A percentile compares a stretch with the other conserved stretches of the same genome.
Conservation (phyloP, 1,140 invertebrate species). For the Daktulosphaira vitifoliae region DNA sequence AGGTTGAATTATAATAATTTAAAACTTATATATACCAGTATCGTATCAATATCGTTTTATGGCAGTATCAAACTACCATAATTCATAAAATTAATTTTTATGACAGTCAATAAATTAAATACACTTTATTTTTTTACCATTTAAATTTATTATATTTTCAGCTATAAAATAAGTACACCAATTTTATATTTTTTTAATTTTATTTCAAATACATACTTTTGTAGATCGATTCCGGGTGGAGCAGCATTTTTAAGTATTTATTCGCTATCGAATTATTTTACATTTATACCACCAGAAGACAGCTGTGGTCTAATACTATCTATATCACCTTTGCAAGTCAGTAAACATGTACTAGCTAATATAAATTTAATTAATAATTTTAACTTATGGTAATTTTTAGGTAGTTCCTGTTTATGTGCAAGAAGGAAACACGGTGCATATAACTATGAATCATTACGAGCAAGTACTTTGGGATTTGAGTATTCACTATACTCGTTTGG, state of each 20-base stretch:
- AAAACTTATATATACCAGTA: neutral
- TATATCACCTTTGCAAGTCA: slow-evolving; percentile 39
- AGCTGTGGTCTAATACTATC: slow-evolving; percentile 44
- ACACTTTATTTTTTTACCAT: no score
- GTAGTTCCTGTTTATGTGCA: slow-evolving; percentile 38
- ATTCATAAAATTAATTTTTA: no score
- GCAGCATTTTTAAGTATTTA: slow-evolving; percentile 44
- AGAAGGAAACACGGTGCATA: slow-evolving; percentile 36
- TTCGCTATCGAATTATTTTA: slow-evolving; percentile 47
- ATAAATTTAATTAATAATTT: no score
- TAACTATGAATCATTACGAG: slow-evolving; percentile 39
- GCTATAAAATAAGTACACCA: neutral
- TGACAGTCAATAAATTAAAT: neutral
- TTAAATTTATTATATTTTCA: neutral
- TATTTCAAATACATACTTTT: no score
- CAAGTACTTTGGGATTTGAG: slow-evolving; percentile 39
- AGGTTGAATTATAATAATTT: slow-evolving; percentile 42
- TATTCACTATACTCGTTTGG: slow-evolving; percentile 33
- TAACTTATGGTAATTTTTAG: slow-evolving; percentile 23
- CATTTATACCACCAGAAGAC: slow-evolving; percentile 46
- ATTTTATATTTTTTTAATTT: neutral
- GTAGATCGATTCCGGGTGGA: slow-evolving; percentile 44
- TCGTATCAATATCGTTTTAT: no score
- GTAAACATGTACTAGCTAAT: neutral
- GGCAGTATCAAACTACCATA: no score